These are phyloP conservation scores for Catalaphyllia jardinei DNA, from an alignment of 64 coral and sea anemone species.

Conservation along the genomic window DNA sequence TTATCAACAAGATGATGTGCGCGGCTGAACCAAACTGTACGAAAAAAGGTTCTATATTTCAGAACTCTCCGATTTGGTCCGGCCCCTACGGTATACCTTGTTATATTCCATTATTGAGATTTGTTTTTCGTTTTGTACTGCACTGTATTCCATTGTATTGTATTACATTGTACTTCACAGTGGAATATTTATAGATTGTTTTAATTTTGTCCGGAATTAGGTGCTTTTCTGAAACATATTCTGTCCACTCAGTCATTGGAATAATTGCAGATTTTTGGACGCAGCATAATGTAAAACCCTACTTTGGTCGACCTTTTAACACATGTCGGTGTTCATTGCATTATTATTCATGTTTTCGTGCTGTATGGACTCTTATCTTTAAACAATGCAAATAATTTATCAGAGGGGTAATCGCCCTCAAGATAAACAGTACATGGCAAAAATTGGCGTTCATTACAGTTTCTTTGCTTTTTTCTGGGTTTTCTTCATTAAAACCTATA, in stretches of 20 bases:
- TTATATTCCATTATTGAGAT: neutral
- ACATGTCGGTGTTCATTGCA: neutral
- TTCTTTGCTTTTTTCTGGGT: neutral
- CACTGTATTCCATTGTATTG: too few species aligned
- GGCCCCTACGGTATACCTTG: neutral
- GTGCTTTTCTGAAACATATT: too few species aligned
- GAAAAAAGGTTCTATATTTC: neutral
- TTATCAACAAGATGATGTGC: neutral
- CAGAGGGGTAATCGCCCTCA: neutral
- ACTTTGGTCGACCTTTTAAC: neutral
- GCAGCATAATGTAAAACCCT: neutral
- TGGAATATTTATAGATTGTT: too few species aligned
- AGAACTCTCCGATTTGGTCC: neutral
- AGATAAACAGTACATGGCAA: neutral
- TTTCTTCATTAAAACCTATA: neutral
- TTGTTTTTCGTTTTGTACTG: neutral
- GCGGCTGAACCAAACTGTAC: neutral
- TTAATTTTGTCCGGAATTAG: too few species aligned
- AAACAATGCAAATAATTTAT: neutral
- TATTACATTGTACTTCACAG: too few species aligned
- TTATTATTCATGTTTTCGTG: neutral
- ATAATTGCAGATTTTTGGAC: neutral
- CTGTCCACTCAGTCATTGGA: neutral
- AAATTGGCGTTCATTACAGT: neutral
- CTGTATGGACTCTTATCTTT: neutral